Evolutionary conservation across 2,797 vertebrate species (phyloP).

Genomic region (Gouania willdenowi): DNA sequence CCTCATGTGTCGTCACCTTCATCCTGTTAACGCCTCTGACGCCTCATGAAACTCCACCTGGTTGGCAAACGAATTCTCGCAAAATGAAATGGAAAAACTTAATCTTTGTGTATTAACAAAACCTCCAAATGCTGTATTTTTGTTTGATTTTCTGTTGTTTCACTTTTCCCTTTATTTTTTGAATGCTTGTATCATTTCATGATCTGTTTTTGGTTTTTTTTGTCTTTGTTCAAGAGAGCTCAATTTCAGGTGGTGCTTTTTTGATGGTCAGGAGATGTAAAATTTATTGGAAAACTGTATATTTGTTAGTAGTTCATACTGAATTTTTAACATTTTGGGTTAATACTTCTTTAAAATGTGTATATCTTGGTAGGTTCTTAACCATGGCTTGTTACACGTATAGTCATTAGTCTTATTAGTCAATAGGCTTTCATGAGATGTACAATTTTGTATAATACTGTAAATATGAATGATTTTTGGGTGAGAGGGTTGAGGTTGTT

Average conservation of each 20-base stretch:
- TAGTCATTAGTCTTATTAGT: slow-evolving; percentile 70
- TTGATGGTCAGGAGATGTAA: slow-evolving; percentile 53
- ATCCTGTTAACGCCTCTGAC: slow-evolving; percentile 22
- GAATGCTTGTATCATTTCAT: slow-evolving; percentile 43
- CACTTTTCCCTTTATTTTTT: slow-evolving; percentile 34
- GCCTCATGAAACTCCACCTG: slow-evolving; percentile 56
- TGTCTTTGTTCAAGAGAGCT: slow-evolving; percentile 23
- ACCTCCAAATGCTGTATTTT: slow-evolving; percentile 59
- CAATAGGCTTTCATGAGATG: slow-evolving; percentile 70
- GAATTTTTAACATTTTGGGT: slow-evolving; percentile 74
- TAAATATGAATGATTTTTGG: slow-evolving; percentile 84
- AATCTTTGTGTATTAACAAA: slow-evolving; percentile 48
- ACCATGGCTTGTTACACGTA: slow-evolving; percentile 73
- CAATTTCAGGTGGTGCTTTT: slow-evolving; percentile 31
- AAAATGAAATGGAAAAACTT: slow-evolving; percentile 13
- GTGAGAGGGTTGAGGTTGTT: slow-evolving; percentile 1
- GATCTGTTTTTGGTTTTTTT: slow-evolving; percentile 37
- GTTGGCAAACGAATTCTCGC: not conserved
- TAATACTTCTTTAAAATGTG: slow-evolving; percentile 77
- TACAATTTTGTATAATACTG: slow-evolving; percentile 94
- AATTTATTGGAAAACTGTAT: slow-evolving; percentile 62
- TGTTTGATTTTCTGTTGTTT: slow-evolving; percentile 13
- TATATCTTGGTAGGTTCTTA: slow-evolving; percentile 91
- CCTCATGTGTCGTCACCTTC: slow-evolving; percentile 17
- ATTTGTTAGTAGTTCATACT: slow-evolving; percentile 74